Percentiles rank a stretch among this genome's conserved stretches.
These are phyloP conservation scores for Carcina quercana DNA, from an alignment of 2,888 invertebrate species.

Conservation along the genomic window DNA sequence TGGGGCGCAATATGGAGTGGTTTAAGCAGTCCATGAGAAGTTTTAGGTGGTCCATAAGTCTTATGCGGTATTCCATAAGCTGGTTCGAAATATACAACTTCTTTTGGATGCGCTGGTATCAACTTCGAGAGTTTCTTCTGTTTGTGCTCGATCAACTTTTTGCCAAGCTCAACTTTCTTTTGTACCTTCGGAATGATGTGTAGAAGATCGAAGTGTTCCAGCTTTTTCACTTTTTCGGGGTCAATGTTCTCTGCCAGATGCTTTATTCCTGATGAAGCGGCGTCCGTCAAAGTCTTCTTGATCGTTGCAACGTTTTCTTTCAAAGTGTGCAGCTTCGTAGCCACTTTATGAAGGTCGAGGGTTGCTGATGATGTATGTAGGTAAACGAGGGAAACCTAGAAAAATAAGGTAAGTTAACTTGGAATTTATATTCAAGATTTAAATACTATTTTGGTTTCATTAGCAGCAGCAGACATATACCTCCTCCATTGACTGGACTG, in stretches of 20 bases:
- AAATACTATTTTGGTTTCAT: no score
- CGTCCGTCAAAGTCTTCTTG: constrained; percentile 25
- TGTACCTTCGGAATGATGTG: constrained; percentile 28
- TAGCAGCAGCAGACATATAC: no score
- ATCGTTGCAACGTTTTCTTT: constrained; percentile 31
- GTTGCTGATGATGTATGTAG: constrained; percentile 37
- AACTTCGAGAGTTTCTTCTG: background rate
- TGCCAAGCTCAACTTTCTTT: background rate
- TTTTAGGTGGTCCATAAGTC: no score
- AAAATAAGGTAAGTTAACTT: constrained; percentile 7
- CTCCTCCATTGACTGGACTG: no score
- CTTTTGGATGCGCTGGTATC: no score
- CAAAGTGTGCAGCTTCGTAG: no score
- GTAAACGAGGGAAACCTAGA: constrained; percentile 41
- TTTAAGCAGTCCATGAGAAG: no score
- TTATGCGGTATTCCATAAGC: no score
- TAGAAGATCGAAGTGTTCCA: constrained; percentile 28
- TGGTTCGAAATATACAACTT: no score
- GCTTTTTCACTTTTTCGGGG: constrained; percentile 33
- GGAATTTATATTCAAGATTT: no score
- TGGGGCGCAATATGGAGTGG: no score
- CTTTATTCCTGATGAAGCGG: constrained; percentile 23
- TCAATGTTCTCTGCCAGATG: constrained; percentile 35
- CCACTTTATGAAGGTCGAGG: constrained; percentile 37
- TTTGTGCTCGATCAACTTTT: constrained; percentile 1